Evolutionary conservation across 2,113 vertebrate species (phyloP).

Genomic region (Psettodes erumei): DNA sequence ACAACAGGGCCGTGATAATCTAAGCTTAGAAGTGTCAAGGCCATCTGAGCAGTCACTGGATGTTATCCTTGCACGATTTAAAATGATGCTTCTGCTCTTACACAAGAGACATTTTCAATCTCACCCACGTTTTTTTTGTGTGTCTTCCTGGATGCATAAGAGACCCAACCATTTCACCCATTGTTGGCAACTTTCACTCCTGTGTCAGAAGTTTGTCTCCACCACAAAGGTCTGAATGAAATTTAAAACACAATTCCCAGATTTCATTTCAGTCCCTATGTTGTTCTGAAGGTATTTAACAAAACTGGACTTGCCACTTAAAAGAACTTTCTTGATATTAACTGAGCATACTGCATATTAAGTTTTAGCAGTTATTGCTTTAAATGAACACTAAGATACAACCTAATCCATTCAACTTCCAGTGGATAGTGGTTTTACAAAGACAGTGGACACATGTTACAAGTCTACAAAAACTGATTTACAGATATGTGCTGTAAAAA

Average conservation of each 20-base stretch:
- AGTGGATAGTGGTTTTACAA: conserved; percentile 91
- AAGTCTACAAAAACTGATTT: conserved; percentile 94
- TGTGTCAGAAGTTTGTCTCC: too few relatives aligned
- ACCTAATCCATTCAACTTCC: conserved; percentile 94
- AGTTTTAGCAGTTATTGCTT: conserved; percentile 97
- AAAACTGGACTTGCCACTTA: not conserved
- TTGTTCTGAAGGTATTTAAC: not conserved
- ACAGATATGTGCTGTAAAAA: conserved; percentile 92
- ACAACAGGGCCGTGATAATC: conserved; percentile 73
- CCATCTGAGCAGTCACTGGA: conserved; percentile 57
- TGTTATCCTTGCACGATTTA: conserved; percentile 57
- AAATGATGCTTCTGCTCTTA: conserved; percentile 35
- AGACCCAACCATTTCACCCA: not conserved
- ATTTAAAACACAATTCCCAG: too few relatives aligned
- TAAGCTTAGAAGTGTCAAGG: conserved; percentile 75
- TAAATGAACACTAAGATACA: conserved; percentile 97
- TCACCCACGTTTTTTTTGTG: not conserved
- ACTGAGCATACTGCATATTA: conserved; percentile 77
- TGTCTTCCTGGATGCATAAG: too few relatives aligned
- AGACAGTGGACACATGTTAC: conserved; percentile 95
- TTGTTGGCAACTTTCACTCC: not conserved
- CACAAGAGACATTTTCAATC: conserved; percentile 22
- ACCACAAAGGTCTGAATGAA: too few relatives aligned
- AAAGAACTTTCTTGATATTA: conserved; percentile 11
- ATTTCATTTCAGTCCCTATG: too few relatives aligned